These are phyloP conservation scores for Parotocinclus haroldoi DNA, from an alignment of 2,797 vertebrate genomes.

Conservation along the genomic window DNA sequence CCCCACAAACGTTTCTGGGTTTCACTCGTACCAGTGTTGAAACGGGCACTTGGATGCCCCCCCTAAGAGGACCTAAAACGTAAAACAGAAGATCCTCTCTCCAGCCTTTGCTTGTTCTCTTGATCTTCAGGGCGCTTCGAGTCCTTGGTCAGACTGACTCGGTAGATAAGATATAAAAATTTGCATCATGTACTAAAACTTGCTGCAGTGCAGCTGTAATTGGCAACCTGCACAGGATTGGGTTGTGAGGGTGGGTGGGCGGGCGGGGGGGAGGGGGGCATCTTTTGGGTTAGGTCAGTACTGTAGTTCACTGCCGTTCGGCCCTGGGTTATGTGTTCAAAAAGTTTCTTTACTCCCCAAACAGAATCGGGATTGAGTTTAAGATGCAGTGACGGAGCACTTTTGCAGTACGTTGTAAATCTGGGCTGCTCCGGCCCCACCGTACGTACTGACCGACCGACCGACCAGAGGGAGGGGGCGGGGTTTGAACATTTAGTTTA, in stretches of 20 bases:
- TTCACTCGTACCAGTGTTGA: conserved; percentile 60
- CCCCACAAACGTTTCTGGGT: background rate
- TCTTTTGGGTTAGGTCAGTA: background rate
- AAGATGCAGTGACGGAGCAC: conserved; percentile 13
- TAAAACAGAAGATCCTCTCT: conserved; percentile 41
- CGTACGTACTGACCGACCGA: no score
- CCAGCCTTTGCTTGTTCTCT: conserved; percentile 70
- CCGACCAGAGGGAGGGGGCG: no score
- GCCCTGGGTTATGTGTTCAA: no score
- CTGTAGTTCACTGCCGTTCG: no score
- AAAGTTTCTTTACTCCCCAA: no score
- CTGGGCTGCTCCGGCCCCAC: no score
- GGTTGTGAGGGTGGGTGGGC: background rate
- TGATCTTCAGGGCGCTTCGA: conserved; percentile 55
- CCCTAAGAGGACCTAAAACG: background rate
- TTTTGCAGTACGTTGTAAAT: conserved; percentile 48
- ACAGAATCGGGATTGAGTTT: background rate
- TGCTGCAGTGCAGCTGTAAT: conserved; percentile 75
- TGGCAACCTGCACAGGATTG: conserved; percentile 53
- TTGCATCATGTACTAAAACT: conserved; percentile 64
- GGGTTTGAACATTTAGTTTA: no score
- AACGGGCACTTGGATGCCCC: conserved; percentile 39
- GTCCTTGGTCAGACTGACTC: conserved; percentile 53
- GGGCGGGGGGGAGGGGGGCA: conserved; percentile 8
- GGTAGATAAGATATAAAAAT: conserved; percentile 56